Conservation (phyloP, 92 coral and sea anemone species). For the Parazoanthus atlanticus region DNA sequence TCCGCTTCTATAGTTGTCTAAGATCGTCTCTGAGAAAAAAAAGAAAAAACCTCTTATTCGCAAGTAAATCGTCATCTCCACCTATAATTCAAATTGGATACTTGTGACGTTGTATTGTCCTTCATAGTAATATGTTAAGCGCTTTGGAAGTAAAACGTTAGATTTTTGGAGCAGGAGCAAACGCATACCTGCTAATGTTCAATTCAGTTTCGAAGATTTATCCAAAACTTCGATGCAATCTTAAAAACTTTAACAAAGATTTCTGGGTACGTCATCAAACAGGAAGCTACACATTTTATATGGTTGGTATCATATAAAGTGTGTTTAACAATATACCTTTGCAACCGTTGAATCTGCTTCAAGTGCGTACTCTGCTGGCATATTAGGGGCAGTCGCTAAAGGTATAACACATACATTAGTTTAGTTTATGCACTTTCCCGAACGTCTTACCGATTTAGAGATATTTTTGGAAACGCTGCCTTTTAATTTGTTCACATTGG, state of each 20-base stretch:
- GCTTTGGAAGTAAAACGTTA: too few species aligned
- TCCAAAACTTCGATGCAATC: neutral
- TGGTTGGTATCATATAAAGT: neutral
- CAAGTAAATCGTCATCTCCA: too few species aligned
- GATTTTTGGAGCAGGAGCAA: too few species aligned
- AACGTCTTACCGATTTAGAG: neutral
- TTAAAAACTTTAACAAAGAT: neutral
- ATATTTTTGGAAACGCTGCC: neutral
- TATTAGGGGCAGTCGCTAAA: conserved; percentile 51
- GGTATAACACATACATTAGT: neutral
- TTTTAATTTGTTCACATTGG: too few species aligned
- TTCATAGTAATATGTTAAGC: too few species aligned
- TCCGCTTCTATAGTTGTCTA: too few species aligned
- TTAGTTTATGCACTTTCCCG: too few species aligned
- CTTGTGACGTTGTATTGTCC: too few species aligned
- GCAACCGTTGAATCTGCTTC: conserved; percentile 70
- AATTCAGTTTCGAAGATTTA: neutral
- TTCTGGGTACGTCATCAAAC: neutral
- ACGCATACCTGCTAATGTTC: too few species aligned
- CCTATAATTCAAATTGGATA: too few species aligned
- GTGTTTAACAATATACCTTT: conserved; percentile 55
- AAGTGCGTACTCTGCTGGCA: conserved; percentile 45
- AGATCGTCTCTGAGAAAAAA: too few species aligned
- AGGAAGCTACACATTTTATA: neutral
- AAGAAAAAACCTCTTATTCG: too few species aligned